Evolutionary conservation across 2,113 vertebrate species (phyloP).

Genomic region (Etheostoma spectabile): DNA sequence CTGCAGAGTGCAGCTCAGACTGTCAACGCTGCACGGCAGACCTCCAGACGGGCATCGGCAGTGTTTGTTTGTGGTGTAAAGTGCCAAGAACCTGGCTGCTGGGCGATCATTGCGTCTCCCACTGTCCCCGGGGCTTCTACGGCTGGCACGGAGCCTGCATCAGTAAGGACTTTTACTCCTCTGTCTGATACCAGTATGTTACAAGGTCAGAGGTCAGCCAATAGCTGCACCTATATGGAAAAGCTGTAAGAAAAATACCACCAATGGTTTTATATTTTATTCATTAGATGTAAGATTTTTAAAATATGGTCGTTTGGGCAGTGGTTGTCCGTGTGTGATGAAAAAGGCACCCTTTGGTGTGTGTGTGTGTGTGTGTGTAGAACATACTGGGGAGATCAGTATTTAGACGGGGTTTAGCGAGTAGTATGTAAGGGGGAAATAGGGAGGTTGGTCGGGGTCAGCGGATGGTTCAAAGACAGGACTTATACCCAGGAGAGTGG

Average conservation of each 20-base stretch:
- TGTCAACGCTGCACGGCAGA: constrained; percentile 89
- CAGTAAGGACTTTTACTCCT: constrained; percentile 82
- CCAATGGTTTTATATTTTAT: constrained; percentile 16
- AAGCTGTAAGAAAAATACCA: background rate
- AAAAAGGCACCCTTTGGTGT: too few relatives aligned
- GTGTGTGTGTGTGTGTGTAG: too few relatives aligned
- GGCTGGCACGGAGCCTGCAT: constrained; percentile 83
- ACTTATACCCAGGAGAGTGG: too few relatives aligned
- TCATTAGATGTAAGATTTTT: background rate
- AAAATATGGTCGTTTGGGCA: too few relatives aligned
- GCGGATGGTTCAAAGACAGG: too few relatives aligned
- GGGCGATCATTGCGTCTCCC: constrained; percentile 87
- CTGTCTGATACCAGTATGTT: background rate
- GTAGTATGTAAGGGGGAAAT: too few relatives aligned
- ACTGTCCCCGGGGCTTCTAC: constrained; percentile 85
- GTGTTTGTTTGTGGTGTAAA: constrained; percentile 90
- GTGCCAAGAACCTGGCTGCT: constrained; percentile 82
- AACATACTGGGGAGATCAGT: too few relatives aligned
- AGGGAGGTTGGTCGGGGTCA: too few relatives aligned
- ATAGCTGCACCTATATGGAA: background rate
- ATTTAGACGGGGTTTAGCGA: too few relatives aligned
- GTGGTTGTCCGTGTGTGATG: too few relatives aligned
- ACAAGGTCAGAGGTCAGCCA: background rate
- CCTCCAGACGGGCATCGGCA: constrained; percentile 80
- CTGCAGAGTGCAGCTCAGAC: constrained; percentile 87